A percentile compares a stretch with the other conserved stretches of the same genome.
phyloP scores from a whole-genome alignment of 2,113 vertebrate species.

The Anser brachyrhynchus region DNA sequence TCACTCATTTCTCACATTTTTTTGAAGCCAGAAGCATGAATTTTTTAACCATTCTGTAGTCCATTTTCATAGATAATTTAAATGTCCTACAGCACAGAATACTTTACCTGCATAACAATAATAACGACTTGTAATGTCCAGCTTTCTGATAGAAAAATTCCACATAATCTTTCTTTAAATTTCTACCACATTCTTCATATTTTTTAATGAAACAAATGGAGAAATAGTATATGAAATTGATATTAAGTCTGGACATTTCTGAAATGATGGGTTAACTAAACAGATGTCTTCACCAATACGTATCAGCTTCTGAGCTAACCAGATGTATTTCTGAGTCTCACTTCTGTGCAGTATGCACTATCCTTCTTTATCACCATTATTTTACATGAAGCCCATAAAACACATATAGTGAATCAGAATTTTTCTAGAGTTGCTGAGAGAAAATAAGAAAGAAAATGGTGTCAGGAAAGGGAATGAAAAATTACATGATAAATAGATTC shows the following conservation, averaged over 20 bases:
- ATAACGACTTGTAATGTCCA: background rate
- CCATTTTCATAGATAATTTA: background rate
- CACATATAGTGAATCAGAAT: background rate
- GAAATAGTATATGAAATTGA: background rate
- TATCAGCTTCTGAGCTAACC: background rate
- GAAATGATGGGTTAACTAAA: background rate
- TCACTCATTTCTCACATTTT: background rate
- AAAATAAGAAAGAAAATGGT: background rate
- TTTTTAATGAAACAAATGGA: background rate
- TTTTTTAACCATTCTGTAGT: background rate
- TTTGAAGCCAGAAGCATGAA: background rate
- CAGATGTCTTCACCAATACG: background rate
- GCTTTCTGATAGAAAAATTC: background rate
- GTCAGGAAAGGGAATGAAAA: background rate
- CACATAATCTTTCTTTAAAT: background rate
- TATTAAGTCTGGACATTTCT: background rate
- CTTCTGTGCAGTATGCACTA: background rate
- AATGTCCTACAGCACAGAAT: background rate
- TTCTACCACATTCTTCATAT: background rate
- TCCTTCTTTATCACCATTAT: background rate
- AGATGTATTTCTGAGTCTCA: background rate
- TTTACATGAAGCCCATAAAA: background rate
- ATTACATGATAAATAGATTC: background rate
- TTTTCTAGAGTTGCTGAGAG: background rate
- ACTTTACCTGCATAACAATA: background rate